Evolutionary conservation across 2,888 invertebrate species (phyloP).

Genomic region (Nymphalis c-album): DNA sequence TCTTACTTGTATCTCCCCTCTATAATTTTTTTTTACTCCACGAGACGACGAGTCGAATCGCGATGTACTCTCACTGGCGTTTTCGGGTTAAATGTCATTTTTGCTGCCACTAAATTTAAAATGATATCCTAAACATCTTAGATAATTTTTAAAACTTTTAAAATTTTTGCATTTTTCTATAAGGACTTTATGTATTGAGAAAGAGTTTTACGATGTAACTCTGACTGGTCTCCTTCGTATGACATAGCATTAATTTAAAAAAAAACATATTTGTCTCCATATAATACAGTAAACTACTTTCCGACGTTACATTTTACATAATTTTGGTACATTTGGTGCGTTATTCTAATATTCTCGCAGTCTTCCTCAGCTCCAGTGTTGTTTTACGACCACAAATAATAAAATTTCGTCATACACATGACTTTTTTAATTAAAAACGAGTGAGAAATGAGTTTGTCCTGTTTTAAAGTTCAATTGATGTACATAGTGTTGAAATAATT

Average conservation of each 20-base stretch:
- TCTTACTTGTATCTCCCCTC: too few species aligned
- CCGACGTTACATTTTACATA: conserved; percentile 34
- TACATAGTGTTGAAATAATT: conserved; percentile 37
- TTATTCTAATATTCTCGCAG: neutral
- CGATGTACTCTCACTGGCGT: too few species aligned
- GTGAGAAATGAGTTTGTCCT: conserved; percentile 1
- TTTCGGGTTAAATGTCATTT: neutral
- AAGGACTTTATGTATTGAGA: neutral
- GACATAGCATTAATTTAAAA: neutral
- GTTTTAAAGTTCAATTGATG: conserved; percentile 40
- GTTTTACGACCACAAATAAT: neutral
- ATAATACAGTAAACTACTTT: conserved; percentile 23
- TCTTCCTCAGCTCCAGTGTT: neutral
- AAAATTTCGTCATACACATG: neutral
- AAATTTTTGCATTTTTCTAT: neutral
- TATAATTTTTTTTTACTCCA: neutral
- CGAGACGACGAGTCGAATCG: too few species aligned
- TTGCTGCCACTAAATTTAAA: conserved; percentile 1
- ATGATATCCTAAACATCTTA: neutral
- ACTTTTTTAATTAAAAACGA: neutral
- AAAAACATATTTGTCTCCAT: neutral
- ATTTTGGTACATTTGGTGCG: neutral
- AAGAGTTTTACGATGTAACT: neutral
- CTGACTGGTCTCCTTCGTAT: neutral
- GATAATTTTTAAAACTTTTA: neutral